Evolutionary conservation across 2,113 vertebrate species (phyloP).

Genomic region (Aldabrachelys gigantea): DNA sequence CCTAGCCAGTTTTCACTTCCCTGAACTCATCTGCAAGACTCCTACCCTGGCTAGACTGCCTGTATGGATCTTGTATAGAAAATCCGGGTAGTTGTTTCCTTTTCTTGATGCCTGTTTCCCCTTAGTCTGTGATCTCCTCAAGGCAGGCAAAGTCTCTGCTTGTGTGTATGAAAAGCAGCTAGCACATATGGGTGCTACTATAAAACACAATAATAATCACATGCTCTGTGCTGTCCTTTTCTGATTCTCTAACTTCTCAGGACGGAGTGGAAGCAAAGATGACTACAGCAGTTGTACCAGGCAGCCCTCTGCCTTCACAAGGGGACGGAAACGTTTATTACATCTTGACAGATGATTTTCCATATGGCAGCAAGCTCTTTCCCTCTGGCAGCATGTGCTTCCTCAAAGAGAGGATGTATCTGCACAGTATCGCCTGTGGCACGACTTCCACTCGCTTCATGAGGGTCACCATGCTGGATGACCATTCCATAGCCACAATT

Average conservation of each 20-base stretch:
- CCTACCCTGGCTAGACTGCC: neutral
- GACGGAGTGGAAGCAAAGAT: neutral
- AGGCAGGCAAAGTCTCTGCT: fast-evolving
- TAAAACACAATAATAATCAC: neutral
- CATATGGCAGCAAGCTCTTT: neutral
- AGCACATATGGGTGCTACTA: neutral
- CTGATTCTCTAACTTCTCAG: neutral
- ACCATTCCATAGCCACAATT: fast-evolving
- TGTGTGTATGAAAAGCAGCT: neutral
- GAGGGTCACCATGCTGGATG: neutral
- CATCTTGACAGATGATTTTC: slow-evolving; percentile 72
- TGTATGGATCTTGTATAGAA: fast-evolving
- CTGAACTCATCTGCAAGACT: neutral
- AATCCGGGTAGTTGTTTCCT: neutral
- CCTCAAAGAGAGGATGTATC: slow-evolving; percentile 25
- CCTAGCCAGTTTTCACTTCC: neutral
- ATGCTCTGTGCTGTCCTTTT: neutral
- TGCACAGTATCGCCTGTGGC: fast-evolving
- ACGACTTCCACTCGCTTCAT: neutral
- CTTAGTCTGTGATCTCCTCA: neutral
- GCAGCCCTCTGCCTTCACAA: neutral
- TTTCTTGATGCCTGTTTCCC: neutral
- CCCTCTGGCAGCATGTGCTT: slow-evolving; percentile 75
- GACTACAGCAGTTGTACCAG: neutral
- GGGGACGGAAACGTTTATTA: slow-evolving; percentile 65